phyloP scores from a whole-genome alignment of 2,113 vertebrate genomes.

The Ardeotis arabs region DNA sequence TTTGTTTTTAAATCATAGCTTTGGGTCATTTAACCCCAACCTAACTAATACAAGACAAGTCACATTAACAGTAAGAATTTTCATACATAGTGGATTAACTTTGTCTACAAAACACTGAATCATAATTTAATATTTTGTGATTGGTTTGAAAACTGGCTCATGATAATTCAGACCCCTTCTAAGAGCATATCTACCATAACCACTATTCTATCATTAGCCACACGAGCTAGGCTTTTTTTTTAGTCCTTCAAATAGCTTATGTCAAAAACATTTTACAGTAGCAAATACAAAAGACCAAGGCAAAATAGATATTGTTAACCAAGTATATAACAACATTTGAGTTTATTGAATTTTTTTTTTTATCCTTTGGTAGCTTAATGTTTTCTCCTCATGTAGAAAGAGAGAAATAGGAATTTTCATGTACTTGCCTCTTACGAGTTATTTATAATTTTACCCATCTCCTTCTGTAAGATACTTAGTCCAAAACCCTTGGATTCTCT shows the following conservation, averaged over 20 bases:
- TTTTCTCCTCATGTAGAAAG: background rate
- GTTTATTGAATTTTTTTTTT: background rate
- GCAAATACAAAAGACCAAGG: background rate
- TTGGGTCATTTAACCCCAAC: background rate
- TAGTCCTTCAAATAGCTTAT: background rate
- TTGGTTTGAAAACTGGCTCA: background rate
- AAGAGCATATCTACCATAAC: background rate
- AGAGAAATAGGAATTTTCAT: background rate
- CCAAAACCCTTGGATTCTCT: background rate
- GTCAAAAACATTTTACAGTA: background rate
- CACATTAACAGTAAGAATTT: background rate
- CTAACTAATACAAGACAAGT: background rate
- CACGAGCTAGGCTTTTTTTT: background rate
- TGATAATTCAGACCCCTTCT: background rate
- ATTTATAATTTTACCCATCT: background rate
- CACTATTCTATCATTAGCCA: background rate
- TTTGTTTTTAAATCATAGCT: background rate
- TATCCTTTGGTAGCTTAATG: background rate
- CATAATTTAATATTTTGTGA: background rate
- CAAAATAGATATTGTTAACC: background rate
- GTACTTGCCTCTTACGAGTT: background rate
- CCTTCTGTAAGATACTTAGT: background rate
- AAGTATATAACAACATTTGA: background rate
- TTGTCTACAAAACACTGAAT: background rate
- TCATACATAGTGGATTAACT: background rate